Conservation (phyloP, 2,888 invertebrate species). For the Stenchaetothrips biformis region DNA sequence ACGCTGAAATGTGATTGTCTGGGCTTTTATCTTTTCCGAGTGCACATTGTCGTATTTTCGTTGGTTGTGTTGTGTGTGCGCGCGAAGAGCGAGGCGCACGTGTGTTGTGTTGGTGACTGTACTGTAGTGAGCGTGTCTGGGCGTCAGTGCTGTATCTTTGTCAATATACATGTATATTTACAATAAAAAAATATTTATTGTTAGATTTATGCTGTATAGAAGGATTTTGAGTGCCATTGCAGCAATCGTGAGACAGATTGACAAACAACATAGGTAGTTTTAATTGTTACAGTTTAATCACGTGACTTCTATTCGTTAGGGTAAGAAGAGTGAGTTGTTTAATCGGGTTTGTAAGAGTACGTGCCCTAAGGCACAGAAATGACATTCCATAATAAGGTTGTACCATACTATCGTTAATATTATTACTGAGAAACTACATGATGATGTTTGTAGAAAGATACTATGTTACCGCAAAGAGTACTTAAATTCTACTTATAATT, state of each 20-base stretch:
- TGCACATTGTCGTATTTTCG: background rate
- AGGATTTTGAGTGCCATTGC: background rate
- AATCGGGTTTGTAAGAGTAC: too few relatives aligned
- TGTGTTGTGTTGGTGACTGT: background rate
- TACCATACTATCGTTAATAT: background rate
- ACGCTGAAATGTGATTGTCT: too few relatives aligned
- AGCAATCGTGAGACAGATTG: background rate
- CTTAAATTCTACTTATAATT: background rate
- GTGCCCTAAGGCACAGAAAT: too few relatives aligned
- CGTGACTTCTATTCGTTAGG: background rate
- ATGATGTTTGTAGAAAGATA: too few relatives aligned
- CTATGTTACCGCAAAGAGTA: slow-evolving; percentile 6
- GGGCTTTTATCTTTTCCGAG: background rate
- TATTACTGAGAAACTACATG: background rate
- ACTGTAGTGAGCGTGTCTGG: background rate
- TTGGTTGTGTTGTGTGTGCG: background rate
- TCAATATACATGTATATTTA: too few relatives aligned
- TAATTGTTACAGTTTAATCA: background rate
- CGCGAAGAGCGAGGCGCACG: background rate
- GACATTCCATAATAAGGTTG: background rate
- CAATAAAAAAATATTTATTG: background rate
- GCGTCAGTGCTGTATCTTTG: background rate
- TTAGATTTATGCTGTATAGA: slow-evolving; percentile 7
- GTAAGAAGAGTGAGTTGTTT: too few relatives aligned
- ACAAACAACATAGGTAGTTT: background rate